Percentiles rank a stretch among this genome's conserved stretches.
Evolutionary conservation across 2,888 invertebrate genomes (phyloP).

Genomic region (Zhuqinia jingwanae): DNA sequence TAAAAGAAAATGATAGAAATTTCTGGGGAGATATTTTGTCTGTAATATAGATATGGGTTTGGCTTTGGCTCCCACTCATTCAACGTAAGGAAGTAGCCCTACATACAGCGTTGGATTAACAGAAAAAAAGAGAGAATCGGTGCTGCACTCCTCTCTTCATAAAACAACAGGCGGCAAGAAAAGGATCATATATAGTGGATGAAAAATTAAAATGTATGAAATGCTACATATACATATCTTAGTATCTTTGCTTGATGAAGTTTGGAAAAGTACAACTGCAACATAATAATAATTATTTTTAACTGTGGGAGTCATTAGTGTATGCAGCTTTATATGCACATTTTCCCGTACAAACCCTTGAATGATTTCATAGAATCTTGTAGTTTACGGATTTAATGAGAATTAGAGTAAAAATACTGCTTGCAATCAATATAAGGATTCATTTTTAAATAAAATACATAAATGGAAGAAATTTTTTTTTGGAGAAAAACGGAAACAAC

Average conservation of each 20-base stretch:
- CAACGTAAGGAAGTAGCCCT: slow-evolving; percentile 60
- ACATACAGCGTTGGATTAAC: not conserved
- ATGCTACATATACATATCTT: too few relatives aligned
- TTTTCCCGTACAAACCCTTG: too few relatives aligned
- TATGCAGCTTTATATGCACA: too few relatives aligned
- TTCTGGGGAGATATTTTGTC: slow-evolving; percentile 36
- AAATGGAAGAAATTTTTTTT: too few relatives aligned
- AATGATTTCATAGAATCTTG: too few relatives aligned
- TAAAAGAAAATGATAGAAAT: slow-evolving; percentile 53
- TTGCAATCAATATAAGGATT: too few relatives aligned
- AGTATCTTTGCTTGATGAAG: not conserved
- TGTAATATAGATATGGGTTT: slow-evolving; percentile 40
- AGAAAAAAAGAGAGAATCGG: slow-evolving; percentile 5
- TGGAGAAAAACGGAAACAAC: not conserved
- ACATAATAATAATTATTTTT: not conserved
- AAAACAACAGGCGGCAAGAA: not conserved
- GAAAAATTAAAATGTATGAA: slow-evolving; percentile 24
- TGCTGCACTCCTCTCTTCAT: not conserved
- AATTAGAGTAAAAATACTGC: too few relatives aligned
- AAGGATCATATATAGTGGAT: not conserved
- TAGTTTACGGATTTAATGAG: too few relatives aligned
- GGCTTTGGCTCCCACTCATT: slow-evolving; percentile 41
- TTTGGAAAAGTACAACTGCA: slow-evolving; percentile 1
- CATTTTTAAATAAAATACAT: too few relatives aligned
- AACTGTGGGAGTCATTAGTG: too few relatives aligned